A percentile compares a stretch with the other conserved stretches of the same genome.
These are phyloP conservation scores for Prunella fulvescens DNA, from an alignment of 2,113 vertebrate species.

Conservation along the genomic window DNA sequence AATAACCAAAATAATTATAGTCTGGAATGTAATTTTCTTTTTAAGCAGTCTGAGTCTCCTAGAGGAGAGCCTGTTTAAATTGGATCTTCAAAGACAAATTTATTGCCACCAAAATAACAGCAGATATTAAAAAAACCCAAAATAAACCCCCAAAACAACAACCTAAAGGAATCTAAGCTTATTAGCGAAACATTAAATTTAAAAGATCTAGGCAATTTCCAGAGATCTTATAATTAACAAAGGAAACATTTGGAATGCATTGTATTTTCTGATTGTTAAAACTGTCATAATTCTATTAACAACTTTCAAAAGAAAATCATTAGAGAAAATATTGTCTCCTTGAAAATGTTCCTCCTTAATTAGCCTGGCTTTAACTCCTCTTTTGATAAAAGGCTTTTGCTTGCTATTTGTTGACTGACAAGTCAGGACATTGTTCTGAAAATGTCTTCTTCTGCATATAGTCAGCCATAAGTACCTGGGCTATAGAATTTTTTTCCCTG, in stretches of 20 bases:
- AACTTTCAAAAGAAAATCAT: constrained; percentile 19
- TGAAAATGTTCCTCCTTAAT: constrained; percentile 12
- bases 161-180: constrained; percentile 15
- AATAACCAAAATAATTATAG: constrained; percentile 36
- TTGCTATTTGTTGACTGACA: constrained; percentile 17
- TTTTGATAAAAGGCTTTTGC: constrained; percentile 33
- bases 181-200: constrained; percentile 42
- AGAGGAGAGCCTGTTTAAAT: neutral
- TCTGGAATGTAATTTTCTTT: constrained; percentile 19
- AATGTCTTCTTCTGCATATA: neutral
- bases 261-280: constrained; percentile 27
- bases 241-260: constrained; percentile 11
- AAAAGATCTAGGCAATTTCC: constrained; percentile 37
- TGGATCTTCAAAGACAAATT: constrained; percentile 48
- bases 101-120: constrained; percentile 24
- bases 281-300: constrained; percentile 30
- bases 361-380: neutral
- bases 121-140: neutral
- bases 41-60: neutral
- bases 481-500: neutral
- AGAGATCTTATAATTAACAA: constrained; percentile 34
- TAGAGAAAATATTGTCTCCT: neutral
- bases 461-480: neutral
- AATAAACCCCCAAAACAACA: neutral
- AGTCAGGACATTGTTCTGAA: constrained; percentile 22